Evolutionary conservation across 2,113 vertebrate genomes (phyloP).

Genomic region (Lonchura striata): DNA sequence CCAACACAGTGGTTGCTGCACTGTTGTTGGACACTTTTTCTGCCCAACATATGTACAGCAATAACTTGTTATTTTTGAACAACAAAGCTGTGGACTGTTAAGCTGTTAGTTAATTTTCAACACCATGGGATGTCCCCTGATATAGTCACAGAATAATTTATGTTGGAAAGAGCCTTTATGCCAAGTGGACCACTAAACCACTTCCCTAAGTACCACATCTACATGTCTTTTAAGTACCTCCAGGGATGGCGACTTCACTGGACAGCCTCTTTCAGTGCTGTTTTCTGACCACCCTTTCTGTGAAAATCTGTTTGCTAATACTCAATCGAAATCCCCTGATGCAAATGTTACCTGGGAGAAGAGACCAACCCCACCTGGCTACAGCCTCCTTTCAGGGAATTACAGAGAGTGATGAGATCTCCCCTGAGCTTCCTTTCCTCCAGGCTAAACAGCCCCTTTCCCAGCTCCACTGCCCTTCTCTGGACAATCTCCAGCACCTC

Average conservation of each 20-base stretch:
- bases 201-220: not conserved
- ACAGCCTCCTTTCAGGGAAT: not conserved
- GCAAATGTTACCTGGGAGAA: not conserved
- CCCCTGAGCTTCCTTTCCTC: not conserved
- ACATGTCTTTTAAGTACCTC: not conserved
- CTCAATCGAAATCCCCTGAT: not conserved
- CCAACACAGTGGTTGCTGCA: not conserved
- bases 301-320: not conserved
- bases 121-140: not conserved
- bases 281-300: not conserved
- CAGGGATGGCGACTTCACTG: not conserved
- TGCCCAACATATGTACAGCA: not conserved
- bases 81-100: not conserved
- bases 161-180: not conserved
- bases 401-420: not conserved
- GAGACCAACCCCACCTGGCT: rapidly evolving
- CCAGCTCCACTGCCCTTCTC: rapidly evolving
- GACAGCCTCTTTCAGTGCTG: not conserved
- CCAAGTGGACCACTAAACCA: not conserved
- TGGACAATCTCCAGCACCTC: rapidly evolving
- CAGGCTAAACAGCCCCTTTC: not conserved
- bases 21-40: not conserved
- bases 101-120: not conserved
- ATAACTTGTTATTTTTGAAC: not conserved
- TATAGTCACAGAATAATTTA: not conserved